Conservation (phyloP, 2,113 vertebrate genomes). For the Hoplias malabaricus region DNA sequence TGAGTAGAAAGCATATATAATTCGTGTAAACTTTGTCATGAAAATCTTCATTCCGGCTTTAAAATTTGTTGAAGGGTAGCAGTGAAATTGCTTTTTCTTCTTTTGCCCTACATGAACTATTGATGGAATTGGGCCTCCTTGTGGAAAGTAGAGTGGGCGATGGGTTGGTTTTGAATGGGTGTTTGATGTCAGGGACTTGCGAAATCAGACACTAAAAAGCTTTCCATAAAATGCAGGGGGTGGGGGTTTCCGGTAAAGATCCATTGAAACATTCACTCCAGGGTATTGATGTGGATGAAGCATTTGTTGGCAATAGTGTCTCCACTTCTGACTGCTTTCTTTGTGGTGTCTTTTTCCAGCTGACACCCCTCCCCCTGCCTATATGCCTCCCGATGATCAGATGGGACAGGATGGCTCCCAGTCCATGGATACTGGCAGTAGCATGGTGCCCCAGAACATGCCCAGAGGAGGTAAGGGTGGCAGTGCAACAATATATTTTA, state of each 20-base stretch:
- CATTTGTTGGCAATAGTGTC: constrained; percentile 65
- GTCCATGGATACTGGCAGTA: constrained; percentile 93
- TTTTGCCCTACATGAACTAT: background rate
- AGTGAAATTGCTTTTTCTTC: background rate
- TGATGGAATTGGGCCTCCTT: background rate
- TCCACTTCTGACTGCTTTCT: constrained; percentile 53
- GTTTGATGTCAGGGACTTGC: constrained; percentile 59
- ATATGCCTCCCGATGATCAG: constrained; percentile 97
- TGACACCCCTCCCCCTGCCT: constrained; percentile 96
- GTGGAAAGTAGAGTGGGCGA: constrained; percentile 1
- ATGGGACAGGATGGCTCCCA: constrained; percentile 90
- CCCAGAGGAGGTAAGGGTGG: constrained; percentile 83
- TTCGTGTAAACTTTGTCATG: background rate
- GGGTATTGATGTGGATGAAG: constrained; percentile 45
- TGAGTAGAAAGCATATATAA: background rate
- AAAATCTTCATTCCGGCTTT: no score
- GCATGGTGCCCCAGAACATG: constrained; percentile 85
- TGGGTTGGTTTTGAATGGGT: constrained; percentile 34
- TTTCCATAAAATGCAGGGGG: constrained; percentile 33
- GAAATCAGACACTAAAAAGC: constrained; percentile 66
- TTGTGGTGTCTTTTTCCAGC: constrained; percentile 71
- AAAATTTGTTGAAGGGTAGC: background rate
- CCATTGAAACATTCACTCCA: constrained; percentile 44
- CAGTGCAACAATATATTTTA: background rate
- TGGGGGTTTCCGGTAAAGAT: constrained; percentile 46